Conservation (phyloP, 2,888 invertebrate species). For the Gasteruption jaculator region DNA sequence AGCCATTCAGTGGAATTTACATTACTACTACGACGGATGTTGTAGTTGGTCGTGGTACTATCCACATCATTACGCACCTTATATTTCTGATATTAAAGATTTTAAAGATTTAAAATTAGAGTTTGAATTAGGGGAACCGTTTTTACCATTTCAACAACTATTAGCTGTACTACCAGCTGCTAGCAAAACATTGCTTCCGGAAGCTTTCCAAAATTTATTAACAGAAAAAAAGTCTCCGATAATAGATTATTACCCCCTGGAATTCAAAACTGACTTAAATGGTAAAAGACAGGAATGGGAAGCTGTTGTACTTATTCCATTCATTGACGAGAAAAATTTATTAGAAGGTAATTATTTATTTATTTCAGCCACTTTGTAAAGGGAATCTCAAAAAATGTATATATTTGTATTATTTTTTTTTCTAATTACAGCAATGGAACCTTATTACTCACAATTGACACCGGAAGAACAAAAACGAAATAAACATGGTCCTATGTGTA, state of each 20-base stretch:
- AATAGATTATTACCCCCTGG: slow-evolving; percentile 82
- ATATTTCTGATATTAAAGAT: slow-evolving; percentile 85
- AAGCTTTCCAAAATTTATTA: slow-evolving; percentile 76
- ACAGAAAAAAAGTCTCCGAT: slow-evolving; percentile 74
- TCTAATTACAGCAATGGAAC: slow-evolving; percentile 62
- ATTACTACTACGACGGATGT: slow-evolving; percentile 95
- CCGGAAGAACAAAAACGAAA: slow-evolving; percentile 73
- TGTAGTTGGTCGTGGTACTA: slow-evolving; percentile 99
- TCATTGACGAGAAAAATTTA: slow-evolving; percentile 72
- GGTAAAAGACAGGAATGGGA: slow-evolving; percentile 97
- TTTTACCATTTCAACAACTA: slow-evolving; percentile 88
- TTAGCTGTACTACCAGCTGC: slow-evolving; percentile 83
- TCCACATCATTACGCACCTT: slow-evolving; percentile 96
- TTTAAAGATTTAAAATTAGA: slow-evolving; percentile 74
- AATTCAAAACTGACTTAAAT: slow-evolving; percentile 92
- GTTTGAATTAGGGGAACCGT: slow-evolving; percentile 82
- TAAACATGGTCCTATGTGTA: slow-evolving; percentile 79
- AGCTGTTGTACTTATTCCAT: slow-evolving; percentile 88
- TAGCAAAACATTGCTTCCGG: slow-evolving; percentile 75
- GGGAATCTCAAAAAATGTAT: slow-evolving; percentile 1
- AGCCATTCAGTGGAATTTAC: slow-evolving; percentile 94
- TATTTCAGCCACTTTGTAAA: slow-evolving; percentile 2
- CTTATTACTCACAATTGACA: slow-evolving; percentile 63
- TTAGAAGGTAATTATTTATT: slow-evolving; percentile 30
- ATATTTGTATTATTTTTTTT: slow-evolving; percentile 3